Conservation (phyloP, 2,888 invertebrate species). For the Xylota segnis region DNA sequence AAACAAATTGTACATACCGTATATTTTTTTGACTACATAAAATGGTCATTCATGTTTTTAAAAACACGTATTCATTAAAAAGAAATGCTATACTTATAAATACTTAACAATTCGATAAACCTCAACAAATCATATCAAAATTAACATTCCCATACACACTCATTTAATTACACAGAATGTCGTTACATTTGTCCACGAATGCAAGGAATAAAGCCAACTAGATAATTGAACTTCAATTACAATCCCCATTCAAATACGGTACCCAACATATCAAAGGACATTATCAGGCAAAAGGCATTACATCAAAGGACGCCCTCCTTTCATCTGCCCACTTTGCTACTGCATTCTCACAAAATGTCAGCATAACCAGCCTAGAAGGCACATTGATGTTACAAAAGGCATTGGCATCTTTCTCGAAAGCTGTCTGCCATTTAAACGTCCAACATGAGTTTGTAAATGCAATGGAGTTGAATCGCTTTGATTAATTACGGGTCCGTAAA, state of each 20-base stretch:
- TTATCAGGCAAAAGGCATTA: slow-evolving; percentile 20
- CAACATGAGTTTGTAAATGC: slow-evolving; percentile 46
- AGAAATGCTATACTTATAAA: no score
- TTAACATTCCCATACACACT: background rate
- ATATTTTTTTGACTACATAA: no score
- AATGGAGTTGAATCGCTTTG: slow-evolving; percentile 65
- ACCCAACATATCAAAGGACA: slow-evolving; percentile 43
- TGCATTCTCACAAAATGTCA: slow-evolving; percentile 25
- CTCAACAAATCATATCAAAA: no score
- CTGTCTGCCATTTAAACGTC: slow-evolving; percentile 35
- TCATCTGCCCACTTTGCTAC: slow-evolving; percentile 8
- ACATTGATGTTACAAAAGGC: slow-evolving; percentile 57
- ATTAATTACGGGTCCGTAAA: slow-evolving; percentile 58
- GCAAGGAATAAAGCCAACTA: slow-evolving; percentile 44
- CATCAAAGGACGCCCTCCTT: slow-evolving; percentile 36
- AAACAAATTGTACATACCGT: no score
- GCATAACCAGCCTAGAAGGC: slow-evolving; percentile 46
- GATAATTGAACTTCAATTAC: slow-evolving; percentile 68
- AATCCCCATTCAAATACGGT: slow-evolving; percentile 45
- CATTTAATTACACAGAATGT: slow-evolving; percentile 10
- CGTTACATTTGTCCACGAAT: background rate
- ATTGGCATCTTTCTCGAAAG: slow-evolving; percentile 33
- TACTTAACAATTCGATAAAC: no score
- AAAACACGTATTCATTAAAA: no score
- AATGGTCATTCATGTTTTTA: no score